phyloP scores from a whole-genome alignment of 2,113 vertebrate genomes.

The Piprites chloris region DNA sequence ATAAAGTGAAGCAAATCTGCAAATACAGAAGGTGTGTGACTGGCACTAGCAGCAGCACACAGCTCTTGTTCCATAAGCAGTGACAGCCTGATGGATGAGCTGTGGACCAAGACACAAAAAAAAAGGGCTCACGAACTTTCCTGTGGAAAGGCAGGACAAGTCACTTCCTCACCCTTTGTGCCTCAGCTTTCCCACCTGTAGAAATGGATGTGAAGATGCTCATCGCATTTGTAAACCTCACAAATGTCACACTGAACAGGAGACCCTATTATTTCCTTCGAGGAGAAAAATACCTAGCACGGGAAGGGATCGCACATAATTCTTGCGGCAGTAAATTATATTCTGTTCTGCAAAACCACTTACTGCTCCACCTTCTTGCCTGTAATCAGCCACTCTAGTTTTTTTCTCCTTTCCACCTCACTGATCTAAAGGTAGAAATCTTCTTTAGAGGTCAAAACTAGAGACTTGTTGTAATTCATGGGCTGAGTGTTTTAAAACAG shows the following conservation, averaged over 20 bases:
- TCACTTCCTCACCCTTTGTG: background rate
- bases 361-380: background rate
- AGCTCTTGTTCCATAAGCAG: background rate
- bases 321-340: background rate
- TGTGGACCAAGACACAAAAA: background rate
- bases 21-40: background rate
- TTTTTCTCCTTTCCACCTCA: background rate
- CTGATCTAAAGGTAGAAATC: background rate
- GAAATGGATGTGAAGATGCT: background rate
- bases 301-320: background rate
- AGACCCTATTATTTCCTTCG: background rate
- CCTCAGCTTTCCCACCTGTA: background rate
- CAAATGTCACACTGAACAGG: background rate
- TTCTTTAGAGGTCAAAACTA: background rate
- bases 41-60: background rate
- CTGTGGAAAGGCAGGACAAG: background rate
- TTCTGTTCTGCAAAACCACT: background rate
- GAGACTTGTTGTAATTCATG: background rate
- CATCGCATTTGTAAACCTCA: background rate
- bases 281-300: background rate
- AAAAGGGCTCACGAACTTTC: background rate
- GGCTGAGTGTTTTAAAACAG: background rate
- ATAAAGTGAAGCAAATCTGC: background rate
- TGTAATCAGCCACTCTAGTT: background rate
- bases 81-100: background rate